phyloP scores from a whole-genome alignment of 2,888 invertebrate species.

The Magallana nippona region DNA sequence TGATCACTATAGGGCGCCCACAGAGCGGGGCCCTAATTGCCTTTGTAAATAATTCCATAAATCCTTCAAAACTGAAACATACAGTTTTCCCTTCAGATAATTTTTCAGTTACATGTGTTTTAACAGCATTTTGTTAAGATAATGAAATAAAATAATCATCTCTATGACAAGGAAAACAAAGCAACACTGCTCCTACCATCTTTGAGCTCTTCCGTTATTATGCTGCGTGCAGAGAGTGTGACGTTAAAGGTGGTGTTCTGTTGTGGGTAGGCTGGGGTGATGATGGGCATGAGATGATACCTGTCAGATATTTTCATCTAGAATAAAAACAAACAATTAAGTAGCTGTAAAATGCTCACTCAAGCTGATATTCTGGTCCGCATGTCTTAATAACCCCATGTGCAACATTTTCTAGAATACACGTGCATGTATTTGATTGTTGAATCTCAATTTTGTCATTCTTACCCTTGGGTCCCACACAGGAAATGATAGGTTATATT shows the following conservation, averaged over 20 bases:
- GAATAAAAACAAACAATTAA: constrained; percentile 31
- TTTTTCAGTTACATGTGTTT: too few relatives aligned
- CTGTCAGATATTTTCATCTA: constrained; percentile 93
- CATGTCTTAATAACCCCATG: neutral
- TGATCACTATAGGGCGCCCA: too few relatives aligned
- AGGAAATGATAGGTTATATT: constrained; percentile 88
- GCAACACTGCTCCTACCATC: constrained; percentile 79
- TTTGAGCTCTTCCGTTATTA: constrained; percentile 95
- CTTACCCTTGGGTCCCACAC: constrained; percentile 95
- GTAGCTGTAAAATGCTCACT: neutral
- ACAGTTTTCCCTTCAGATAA: too few relatives aligned
- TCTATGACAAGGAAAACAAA: neutral
- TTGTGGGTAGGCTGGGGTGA: constrained; percentile 99
- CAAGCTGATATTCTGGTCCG: neutral
- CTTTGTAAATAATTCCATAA: too few relatives aligned
- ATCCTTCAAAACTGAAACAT: too few relatives aligned
- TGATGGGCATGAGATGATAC: constrained; percentile 99
- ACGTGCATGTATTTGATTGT: too few relatives aligned
- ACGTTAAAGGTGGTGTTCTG: constrained; percentile 99
- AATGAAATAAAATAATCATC: neutral
- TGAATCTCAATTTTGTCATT: too few relatives aligned
- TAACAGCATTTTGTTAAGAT: too few relatives aligned
- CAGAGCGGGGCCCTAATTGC: too few relatives aligned
- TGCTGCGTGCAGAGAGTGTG: constrained; percentile 92
- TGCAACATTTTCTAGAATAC: too few relatives aligned